phyloP scores from a whole-genome alignment of 2,888 invertebrate species.

The Tortrix viridana region DNA sequence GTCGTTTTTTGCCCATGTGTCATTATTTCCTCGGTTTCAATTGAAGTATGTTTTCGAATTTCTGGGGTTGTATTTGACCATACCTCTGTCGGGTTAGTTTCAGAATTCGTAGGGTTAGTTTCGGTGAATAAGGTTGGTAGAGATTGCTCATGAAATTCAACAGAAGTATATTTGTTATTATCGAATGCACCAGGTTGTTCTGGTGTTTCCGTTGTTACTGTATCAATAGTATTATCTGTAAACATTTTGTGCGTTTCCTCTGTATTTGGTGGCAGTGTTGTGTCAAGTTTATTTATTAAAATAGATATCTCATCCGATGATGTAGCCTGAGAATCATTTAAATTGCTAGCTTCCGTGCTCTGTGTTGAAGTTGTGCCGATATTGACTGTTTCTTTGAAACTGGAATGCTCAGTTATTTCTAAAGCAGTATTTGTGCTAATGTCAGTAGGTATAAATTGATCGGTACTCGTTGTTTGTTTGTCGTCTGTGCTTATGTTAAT shows the following conservation, averaged over 20 bases:
- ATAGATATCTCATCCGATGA: not conserved
- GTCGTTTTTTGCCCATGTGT: not conserved
- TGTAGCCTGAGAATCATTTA: not conserved
- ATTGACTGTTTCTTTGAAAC: not conserved
- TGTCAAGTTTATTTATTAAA: not conserved
- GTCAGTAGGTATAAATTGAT: not conserved
- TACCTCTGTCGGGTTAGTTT: not conserved
- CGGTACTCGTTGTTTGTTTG: too few species aligned
- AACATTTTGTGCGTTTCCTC: not conserved
- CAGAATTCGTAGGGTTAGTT: not conserved
- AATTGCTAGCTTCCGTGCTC: not conserved
- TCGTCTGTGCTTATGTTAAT: too few species aligned
- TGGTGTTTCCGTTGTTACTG: too few species aligned
- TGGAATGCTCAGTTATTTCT: not conserved
- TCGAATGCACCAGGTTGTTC: too few species aligned
- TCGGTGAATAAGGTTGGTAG: not conserved
- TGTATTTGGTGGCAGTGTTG: not conserved
- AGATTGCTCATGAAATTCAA: not conserved
- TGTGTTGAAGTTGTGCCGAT: too few species aligned
- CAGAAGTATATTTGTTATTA: not conserved
- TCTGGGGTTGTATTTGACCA: not conserved
- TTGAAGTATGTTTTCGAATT: not conserved
- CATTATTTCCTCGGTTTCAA: not conserved
- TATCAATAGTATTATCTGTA: too few species aligned
- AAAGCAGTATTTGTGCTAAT: not conserved